Base-by-base conservation (phyloP, 1,140 invertebrate species). In the Pinna nobilis region DNA sequence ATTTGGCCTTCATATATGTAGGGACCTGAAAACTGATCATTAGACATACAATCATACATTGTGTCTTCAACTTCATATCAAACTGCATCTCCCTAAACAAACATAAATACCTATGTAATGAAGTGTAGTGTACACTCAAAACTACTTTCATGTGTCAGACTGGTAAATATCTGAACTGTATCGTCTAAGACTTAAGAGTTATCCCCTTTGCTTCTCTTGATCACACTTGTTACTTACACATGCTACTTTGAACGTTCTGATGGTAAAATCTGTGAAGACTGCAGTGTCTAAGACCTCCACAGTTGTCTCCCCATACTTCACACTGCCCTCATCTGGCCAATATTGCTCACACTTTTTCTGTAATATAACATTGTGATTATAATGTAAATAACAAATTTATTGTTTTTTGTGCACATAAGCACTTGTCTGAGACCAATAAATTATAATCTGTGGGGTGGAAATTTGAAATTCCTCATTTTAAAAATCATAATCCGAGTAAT, bases 281-380 rank as follows among this genome's bases (percentile, higher is more conserved):
- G 78, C 78, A 0, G 76, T 81, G 39, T 86, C 74, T 11, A 84
- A 68, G 13, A 80, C 73, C 32, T 84, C 76, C 13, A 86, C 83
- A 9, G 76, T 80, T 15, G 93, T 94, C 85, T 97, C 95, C 18
- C 96, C 96, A 90, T 97, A 96, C 30, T 93, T 94, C 86, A 96
- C 94, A 1, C 92, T 91, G 15, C 95, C 96, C 89, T 97, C 96
- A 84, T 96, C 96, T 71, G 97, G 97, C 97, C 97, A 98, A 87
- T 98, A 98, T 95, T 97, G 96, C 90, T 99, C 97, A 91, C 97
- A 99, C 91, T 99, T 99, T 87, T 95, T 94, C 95, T 96, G 90
- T 9, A 91, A 92, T 20, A 59, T 37, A 63, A 67, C 55, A 71
- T 15, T n/a, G n/a, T n/a, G n/a, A n/a, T n/a, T n/a, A n/a, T n/a